These are phyloP conservation scores for Drosophila borborema DNA, from an alignment of 2,888 invertebrate genomes.

Conservation along the genomic window DNA sequence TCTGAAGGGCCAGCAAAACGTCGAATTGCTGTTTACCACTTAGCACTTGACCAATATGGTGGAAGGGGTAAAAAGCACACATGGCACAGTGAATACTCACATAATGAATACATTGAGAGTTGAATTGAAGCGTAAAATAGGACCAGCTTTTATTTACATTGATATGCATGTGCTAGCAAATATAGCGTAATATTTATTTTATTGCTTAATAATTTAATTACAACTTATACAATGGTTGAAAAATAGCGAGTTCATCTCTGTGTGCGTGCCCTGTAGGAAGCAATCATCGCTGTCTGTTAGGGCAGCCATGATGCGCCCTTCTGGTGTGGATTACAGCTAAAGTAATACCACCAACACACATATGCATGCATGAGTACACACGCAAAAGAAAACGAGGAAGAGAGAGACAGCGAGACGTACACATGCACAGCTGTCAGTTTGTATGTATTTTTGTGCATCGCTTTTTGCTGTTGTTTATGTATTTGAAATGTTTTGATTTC, in stretches of 20 bases:
- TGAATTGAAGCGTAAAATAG: neutral
- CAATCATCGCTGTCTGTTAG: constrained; percentile 21
- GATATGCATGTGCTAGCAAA: neutral
- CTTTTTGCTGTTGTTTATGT: constrained; percentile 36
- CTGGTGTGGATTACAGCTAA: constrained; percentile 38
- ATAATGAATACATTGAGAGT: neutral
- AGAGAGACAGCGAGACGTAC: neutral
- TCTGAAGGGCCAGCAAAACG: constrained; percentile 29
- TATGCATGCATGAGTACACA: neutral
- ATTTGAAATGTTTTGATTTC: constrained; percentile 35
- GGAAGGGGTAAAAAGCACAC: constrained; percentile 8
- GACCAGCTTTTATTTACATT: neutral
- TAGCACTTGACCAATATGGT: constrained; percentile 37
- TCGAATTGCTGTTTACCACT: constrained; percentile 40
- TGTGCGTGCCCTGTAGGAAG: constrained; percentile 20
- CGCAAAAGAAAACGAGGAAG: neutral
- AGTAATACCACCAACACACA: constrained; percentile 9
- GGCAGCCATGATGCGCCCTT: constrained; percentile 18
- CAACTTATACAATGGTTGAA: neutral
- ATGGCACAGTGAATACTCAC: constrained; percentile 23
- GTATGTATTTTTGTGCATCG: constrained; percentile 7
- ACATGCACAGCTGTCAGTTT: constrained; percentile 1
- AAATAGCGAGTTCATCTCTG: neutral
- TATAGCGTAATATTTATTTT: neutral
- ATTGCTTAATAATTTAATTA: neutral